These are phyloP conservation scores for Caerostris extrusa DNA, from an alignment of 1,140 invertebrate species.

Conservation along the genomic window DNA sequence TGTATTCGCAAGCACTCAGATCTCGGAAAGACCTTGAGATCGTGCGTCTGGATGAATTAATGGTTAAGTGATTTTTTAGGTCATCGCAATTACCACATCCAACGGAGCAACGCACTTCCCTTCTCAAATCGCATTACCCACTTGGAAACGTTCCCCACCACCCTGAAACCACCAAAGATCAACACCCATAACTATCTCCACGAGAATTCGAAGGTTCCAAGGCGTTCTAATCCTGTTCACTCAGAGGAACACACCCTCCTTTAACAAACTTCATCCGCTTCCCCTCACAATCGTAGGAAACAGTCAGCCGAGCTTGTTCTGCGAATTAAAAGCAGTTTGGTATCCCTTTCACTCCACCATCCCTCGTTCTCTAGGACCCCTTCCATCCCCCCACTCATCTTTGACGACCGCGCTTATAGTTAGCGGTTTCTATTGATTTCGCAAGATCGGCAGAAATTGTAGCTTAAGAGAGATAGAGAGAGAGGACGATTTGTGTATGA, in stretches of 20 bases:
- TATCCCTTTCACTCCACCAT: constrained; percentile 12
- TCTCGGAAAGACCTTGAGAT: background rate
- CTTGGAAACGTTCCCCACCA: constrained; percentile 16
- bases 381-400: background rate
- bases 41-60: background rate
- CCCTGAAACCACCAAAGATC: constrained; percentile 39
- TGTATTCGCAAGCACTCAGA: background rate
- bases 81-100: background rate
- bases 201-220: background rate
- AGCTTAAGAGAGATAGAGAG: constrained; percentile 2
- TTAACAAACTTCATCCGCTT: background rate
- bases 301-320: constrained; percentile 62
- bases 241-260: background rate
- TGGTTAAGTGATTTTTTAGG: constrained; percentile 14
- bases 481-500: constrained; percentile 20
- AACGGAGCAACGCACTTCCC: background rate
- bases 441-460: constrained; percentile 44
- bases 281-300: background rate
- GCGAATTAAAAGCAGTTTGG: constrained; percentile 57
- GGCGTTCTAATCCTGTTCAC: background rate
- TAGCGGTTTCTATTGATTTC: constrained; percentile 48
- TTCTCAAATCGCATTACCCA: constrained; percentile 32
- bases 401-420: constrained; percentile 36
- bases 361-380: background rate
- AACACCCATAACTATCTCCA: constrained; percentile 32